phyloP scores from a whole-genome alignment of 2,888 invertebrate genomes.

The Dastarcus helophoroides region DNA sequence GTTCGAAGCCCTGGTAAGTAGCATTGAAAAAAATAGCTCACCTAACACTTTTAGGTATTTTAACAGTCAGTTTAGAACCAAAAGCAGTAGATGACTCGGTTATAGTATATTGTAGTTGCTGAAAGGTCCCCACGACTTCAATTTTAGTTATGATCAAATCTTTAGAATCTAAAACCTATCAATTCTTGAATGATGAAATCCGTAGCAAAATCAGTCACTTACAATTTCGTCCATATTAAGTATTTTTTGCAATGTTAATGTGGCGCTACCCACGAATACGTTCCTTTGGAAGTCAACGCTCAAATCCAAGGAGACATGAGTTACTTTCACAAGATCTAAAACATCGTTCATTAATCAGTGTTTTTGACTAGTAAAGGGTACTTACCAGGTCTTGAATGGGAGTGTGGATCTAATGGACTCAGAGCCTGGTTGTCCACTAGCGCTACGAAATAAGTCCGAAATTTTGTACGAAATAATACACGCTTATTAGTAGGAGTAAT shows the following conservation, averaged over 20 bases:
- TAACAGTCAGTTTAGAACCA: constrained; percentile 67
- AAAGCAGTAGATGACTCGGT: constrained; percentile 52
- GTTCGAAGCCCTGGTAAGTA: too few relatives aligned
- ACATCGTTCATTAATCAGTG: constrained; percentile 2
- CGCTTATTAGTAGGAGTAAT: too few relatives aligned
- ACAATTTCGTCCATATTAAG: constrained; percentile 48
- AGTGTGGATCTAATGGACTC: constrained; percentile 70
- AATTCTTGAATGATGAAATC: constrained; percentile 7
- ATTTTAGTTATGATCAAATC: constrained; percentile 55
- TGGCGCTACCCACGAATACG: constrained; percentile 55
- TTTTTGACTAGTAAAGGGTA: neutral
- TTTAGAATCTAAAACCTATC: constrained; percentile 65
- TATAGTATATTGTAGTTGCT: constrained; percentile 40
- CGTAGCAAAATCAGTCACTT: constrained; percentile 26
- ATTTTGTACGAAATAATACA: too few relatives aligned
- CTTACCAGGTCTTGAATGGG: constrained; percentile 68
- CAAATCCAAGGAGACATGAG: constrained; percentile 51
- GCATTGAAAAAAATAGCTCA: constrained; percentile 15
- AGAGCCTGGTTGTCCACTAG: too few relatives aligned
- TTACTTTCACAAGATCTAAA: constrained; percentile 53
- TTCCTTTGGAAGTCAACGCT: constrained; percentile 61
- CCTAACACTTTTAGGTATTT: constrained; percentile 42
- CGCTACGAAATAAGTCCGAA: too few relatives aligned
- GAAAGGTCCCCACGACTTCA: constrained; percentile 33
- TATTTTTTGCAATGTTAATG: constrained; percentile 48